phyloP scores from a whole-genome alignment of 2,113 vertebrate species.

The Zosterops hypoxanthus region DNA sequence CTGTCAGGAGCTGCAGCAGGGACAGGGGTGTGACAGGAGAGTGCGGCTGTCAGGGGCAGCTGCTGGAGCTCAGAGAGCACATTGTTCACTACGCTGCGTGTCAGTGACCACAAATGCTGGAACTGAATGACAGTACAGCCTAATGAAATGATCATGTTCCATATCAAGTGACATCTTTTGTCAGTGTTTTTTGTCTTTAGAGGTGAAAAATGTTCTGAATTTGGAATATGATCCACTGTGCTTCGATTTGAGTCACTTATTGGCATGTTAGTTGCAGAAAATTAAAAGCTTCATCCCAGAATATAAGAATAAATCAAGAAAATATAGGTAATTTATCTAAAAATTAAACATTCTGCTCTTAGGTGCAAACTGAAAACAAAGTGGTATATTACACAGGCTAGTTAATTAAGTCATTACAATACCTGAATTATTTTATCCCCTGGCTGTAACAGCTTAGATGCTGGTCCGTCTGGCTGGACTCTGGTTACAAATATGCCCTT shows the following conservation, averaged over 20 bases:
- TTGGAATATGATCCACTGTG: not conserved
- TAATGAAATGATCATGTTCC: not conserved
- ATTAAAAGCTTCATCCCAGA: not conserved
- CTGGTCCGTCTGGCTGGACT: conserved; percentile 94
- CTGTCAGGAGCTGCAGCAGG: not conserved
- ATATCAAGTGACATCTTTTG: not conserved
- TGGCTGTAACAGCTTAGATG: conserved; percentile 91
- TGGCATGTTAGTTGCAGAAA: not conserved
- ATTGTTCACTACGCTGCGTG: not conserved
- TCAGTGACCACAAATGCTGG: not conserved
- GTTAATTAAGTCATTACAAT: conserved; percentile 11
- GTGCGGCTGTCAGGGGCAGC: not conserved
- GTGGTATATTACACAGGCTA: not conserved
- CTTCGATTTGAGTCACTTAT: not conserved
- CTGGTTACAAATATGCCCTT: conserved; percentile 99
- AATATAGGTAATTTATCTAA: not conserved
- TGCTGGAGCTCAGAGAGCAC: not conserved
- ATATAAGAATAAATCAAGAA: not conserved
- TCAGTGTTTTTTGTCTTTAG: not conserved
- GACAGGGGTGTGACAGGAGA: not conserved
- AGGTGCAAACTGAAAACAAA: not conserved
- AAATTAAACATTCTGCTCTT: not conserved
- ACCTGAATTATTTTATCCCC: conserved; percentile 95
- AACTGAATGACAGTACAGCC: not conserved
- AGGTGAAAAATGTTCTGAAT: not conserved